Evolutionary conservation across 2,113 vertebrate species (phyloP), one percentile per base, ranked within the genome.

Genomic region (Gasterosteus aculeatus): DNA sequence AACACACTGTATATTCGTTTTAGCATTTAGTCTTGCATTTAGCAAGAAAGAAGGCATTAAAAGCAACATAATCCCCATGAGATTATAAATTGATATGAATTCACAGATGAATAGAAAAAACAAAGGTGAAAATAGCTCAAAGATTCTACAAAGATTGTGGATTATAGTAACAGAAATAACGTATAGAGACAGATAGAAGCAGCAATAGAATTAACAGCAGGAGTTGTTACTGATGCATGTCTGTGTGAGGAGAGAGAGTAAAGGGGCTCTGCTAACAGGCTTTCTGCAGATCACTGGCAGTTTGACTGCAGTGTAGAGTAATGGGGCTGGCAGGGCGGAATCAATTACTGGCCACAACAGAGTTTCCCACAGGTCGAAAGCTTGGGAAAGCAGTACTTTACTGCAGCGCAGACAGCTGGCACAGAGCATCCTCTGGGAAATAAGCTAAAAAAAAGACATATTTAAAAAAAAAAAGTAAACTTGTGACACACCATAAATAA

Each of bases 291-390:
- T 94, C 93, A 93, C 95, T 96, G 96, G 96, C 95, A 95, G 92
- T 95, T 95, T 97, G 95, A 96, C 96, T 96, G 95, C 94, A 93
- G 94, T 93, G 93, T 95, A 93, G 94, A 95, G 96, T 96, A 96
- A 97, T 97, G 97, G 96, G 96, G 96, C 96, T 98, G 97, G 97
- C 96, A 96, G 97, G 95, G 96, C 96, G 97, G 97, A 99, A 97
- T 99, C 97, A 98, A 98, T 99, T 98, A 98, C 95, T 96, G 95
- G 97, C 97, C 96, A 96, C 93, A 95, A 96, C 96, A 95, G 94
- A 99, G 96, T 98, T 98, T 99, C 97, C 96, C 97, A 99, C 97
- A 98, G 96, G 96, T 96, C 94, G 89, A 92, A 26, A 95, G 95
- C 96, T 97, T 97, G 96, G 96, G 96, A 98, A 97, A 95, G 95